A percentile compares a stretch with the other conserved stretches of the same genome.
phyloP scores from a whole-genome alignment of 1,140 invertebrate species.

The Orchesella cincta region DNA sequence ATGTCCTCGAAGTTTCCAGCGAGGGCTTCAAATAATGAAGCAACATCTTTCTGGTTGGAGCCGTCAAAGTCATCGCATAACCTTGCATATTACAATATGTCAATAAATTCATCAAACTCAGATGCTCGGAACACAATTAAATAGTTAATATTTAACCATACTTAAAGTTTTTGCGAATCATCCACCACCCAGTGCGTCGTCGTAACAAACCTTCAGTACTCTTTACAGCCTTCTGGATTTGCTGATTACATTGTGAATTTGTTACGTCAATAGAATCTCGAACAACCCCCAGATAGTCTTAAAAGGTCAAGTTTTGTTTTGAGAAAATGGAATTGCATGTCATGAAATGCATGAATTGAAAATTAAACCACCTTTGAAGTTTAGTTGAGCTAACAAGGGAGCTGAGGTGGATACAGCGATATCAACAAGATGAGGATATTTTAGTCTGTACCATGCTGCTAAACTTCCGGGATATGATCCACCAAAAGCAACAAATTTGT shows the following conservation, averaged over 20 bases:
- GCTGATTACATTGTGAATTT: slow-evolving; percentile 65
- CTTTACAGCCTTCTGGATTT: slow-evolving; percentile 66
- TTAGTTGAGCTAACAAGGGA: slow-evolving; percentile 76
- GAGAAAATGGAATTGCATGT: background rate
- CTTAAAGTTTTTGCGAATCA: slow-evolving; percentile 70
- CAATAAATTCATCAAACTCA: slow-evolving; percentile 19
- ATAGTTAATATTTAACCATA: slow-evolving; percentile 53
- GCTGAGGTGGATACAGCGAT: slow-evolving; percentile 85
- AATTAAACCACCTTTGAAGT: slow-evolving; percentile 71
- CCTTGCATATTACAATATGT: slow-evolving; percentile 57
- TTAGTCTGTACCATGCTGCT: slow-evolving; percentile 83
- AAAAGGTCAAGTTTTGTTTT: background rate
- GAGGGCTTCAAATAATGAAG: slow-evolving; percentile 77
- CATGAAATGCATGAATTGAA: background rate
- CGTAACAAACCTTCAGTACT: slow-evolving; percentile 68
- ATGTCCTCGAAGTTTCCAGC: slow-evolving; percentile 81
- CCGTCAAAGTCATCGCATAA: slow-evolving; percentile 76
- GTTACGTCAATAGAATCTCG: slow-evolving; percentile 67
- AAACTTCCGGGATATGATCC: slow-evolving; percentile 89
- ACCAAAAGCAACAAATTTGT: slow-evolving; percentile 90
- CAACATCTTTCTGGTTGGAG: slow-evolving; percentile 68
- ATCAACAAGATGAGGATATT: slow-evolving; percentile 86
- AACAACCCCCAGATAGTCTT: slow-evolving; percentile 78
- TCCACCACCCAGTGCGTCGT: slow-evolving; percentile 63
- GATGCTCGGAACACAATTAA: slow-evolving; percentile 11